Conservation (phyloP, 2,113 vertebrate genomes). For the Pseudorasbora parva region DNA sequence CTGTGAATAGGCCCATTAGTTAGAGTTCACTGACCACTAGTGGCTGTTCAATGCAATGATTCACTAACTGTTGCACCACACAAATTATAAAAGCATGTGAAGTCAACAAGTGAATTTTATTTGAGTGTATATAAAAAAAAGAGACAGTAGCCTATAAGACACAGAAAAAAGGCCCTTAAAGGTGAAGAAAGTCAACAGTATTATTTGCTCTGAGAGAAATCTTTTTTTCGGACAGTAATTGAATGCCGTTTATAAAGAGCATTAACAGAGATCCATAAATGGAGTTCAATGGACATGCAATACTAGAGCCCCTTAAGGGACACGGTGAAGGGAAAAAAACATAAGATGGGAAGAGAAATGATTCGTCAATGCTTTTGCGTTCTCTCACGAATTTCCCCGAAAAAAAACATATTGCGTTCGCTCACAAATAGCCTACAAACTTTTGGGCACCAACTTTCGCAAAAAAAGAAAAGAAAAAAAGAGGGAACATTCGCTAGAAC, state of each 20-base stretch:
- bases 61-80: background rate
- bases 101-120: background rate
- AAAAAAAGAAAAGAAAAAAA: no score
- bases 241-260: background rate
- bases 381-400: no score
- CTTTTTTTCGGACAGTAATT: no score
- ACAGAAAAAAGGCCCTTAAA: background rate
- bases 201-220: background rate
- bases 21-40: slow-evolving; percentile 8
- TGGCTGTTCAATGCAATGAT: background rate
- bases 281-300: background rate
- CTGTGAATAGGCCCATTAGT: background rate
- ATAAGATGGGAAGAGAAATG: no score
- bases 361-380: no score
- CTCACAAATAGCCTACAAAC: no score
- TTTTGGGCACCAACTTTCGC: no score
- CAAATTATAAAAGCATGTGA: background rate
- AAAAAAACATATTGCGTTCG: no score
- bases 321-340: no score
- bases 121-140: background rate
- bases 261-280: background rate
- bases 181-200: background rate
- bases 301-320: background rate
- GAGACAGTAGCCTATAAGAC: background rate
- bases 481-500: no score